A percentile compares a stretch with the other conserved stretches of the same genome.
These are phyloP conservation scores for Chaenogobius annularis DNA, from an alignment of 2,113 vertebrate species.

Conservation along the genomic window DNA sequence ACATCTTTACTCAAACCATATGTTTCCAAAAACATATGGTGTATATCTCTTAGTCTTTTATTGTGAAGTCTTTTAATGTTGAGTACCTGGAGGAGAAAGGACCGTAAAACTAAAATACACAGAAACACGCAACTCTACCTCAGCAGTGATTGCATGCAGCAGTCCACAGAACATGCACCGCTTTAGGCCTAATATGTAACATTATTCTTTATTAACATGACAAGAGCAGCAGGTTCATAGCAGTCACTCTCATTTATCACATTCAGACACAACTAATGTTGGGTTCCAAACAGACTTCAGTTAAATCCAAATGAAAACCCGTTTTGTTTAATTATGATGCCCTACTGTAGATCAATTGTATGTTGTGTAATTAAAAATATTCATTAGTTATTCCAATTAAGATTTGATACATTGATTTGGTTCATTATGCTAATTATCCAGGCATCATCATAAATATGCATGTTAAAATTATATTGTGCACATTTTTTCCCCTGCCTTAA, in stretches of 20 bases:
- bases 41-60: slow-evolving; percentile 28
- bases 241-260: slow-evolving; percentile 44
- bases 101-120: neutral
- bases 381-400: neutral
- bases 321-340: neutral
- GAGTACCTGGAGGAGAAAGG: slow-evolving; percentile 15
- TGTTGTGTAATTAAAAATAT: neutral
- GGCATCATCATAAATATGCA: neutral
- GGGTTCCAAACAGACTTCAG: neutral
- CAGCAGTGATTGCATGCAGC: slow-evolving; percentile 26
- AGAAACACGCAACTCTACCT: slow-evolving; percentile 12
- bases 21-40: slow-evolving; percentile 10
- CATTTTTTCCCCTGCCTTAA: neutral
- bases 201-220: slow-evolving; percentile 58
- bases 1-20: slow-evolving; percentile 8
- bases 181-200: slow-evolving; percentile 36
- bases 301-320: neutral
- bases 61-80: slow-evolving; percentile 27
- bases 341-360: no score
- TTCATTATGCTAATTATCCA: neutral
- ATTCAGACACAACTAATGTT: neutral
- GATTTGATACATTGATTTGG: neutral
- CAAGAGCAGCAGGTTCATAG: slow-evolving; percentile 30
- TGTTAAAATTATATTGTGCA: neutral
- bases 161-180: slow-evolving; percentile 14